These are phyloP conservation scores for Gastracanthus pulcherrimus DNA, from an alignment of 2,888 invertebrate species.

Conservation along the genomic window DNA sequence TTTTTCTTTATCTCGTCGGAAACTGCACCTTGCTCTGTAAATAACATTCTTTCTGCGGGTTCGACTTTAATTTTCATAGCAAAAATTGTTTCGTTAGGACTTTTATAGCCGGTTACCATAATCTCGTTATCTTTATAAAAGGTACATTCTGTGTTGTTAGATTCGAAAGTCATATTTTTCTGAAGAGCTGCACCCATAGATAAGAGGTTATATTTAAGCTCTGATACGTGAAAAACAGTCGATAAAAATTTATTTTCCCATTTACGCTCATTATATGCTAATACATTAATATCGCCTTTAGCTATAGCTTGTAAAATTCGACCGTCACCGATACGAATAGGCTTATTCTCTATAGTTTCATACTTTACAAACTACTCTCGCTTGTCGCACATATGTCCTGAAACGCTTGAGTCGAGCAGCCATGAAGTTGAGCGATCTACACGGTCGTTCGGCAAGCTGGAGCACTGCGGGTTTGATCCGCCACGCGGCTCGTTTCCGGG, in stretches of 20 bases:
- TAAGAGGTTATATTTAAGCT: slow-evolving; percentile 44
- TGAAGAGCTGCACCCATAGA: slow-evolving; percentile 50
- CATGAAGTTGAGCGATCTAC: slow-evolving; percentile 21
- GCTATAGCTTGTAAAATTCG: slow-evolving; percentile 51
- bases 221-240: slow-evolving; percentile 44
- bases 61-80: slow-evolving; percentile 27
- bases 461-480: not conserved
- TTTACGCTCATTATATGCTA: slow-evolving; percentile 51
- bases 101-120: slow-evolving; percentile 29
- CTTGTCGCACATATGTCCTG: slow-evolving; percentile 56
- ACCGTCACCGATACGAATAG: slow-evolving; percentile 31
- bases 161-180: slow-evolving; percentile 55
- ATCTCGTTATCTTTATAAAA: slow-evolving; percentile 48
- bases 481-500: not conserved
- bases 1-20: not conserved
- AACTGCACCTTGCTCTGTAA: no score
- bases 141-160: slow-evolving; percentile 41
- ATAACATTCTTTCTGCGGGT: slow-evolving; percentile 33
- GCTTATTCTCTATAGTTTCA: slow-evolving; percentile 18
- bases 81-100: not conserved
- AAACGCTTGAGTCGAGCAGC: slow-evolving; percentile 61
- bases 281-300: slow-evolving; percentile 56
- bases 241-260: slow-evolving; percentile 55
- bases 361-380: slow-evolving; percentile 55
- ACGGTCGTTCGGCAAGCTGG: slow-evolving; percentile 13